Evolutionary conservation across 1,140 invertebrate genomes (phyloP), one percentile per base, ranked within the genome.

Genomic region (Magallana ariakensis): DNA sequence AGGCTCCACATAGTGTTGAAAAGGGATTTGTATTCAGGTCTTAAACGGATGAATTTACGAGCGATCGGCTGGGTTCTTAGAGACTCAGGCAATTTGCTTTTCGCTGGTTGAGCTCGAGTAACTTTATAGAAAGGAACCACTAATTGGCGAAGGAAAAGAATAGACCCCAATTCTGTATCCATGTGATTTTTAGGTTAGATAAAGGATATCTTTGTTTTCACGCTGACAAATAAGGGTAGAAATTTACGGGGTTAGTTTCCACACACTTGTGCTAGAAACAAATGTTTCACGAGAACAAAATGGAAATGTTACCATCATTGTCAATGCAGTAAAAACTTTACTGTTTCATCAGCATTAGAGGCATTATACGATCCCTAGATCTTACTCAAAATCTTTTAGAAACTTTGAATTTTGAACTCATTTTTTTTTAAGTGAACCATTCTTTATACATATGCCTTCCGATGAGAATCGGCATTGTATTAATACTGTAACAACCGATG

Each of bases 1-100:
- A 75, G 66, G 33, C 66, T 22, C 66, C 66, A 26, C 11, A 26
- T 19, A 75, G 66, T 26, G 66, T 75, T 26, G 22, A 22, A 75
- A 75, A 75, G 13, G 22, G 66, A 75, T 75, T 75, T 75, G 9
- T 75, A 75, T 75, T 75, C 66, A 75, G 33, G 22, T 75, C 22
- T 33, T 75, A 75, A 75, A 75, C 9, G 22, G 66, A 75, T 75
- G 66, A 75, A 75, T 75, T 75, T 75, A 75, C 66, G 66, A 75
- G 66, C 66, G 66, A 75, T 75, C 66, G 13, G 66, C 15, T 19
- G 22, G 19, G 9, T 9, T 22, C 33, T 46, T 46, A 46, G 4
- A 26, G 66, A 75, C 66, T 19, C 22, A 10, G 13, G 66, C 66
- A 75, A 75, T 75, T 75, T 26, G 66, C 66, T 75, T 75, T 75